Base-by-base conservation (phyloP, 1,140 invertebrate genomes). In the Heliconius hermathena region DNA sequence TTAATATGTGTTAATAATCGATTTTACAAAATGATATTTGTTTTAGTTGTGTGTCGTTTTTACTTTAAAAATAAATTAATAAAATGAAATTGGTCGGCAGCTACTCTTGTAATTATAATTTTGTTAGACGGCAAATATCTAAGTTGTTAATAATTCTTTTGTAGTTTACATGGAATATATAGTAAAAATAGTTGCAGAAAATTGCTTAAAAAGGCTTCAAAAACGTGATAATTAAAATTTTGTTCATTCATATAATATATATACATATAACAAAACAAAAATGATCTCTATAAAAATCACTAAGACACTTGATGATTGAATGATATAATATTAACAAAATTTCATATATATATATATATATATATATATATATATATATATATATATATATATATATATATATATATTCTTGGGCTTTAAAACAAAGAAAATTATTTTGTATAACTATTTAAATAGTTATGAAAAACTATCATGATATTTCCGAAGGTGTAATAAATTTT, bases 231-330 rank as follows among this genome's bases (percentile, higher is more conserved):
- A 36, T 6, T 60, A 22, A 22, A 22, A 11, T 60, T 60, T 60
- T n/a, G 3, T 22, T 60, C 9, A 22, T 60, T 22, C 6, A 20
- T 60, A 60, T 36, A 36, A 33, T 33, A 33, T 33, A 33, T 6
- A 33, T 36, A 36, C 5, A 36, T 60, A 22, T 60, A 22, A 60
- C 54, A 60, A 60, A 60, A 9, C 18, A 22, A 60, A 22, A 66
- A 66, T 66, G 60, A 66, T 66, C 60, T 66, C 60, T 29, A 29
- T 66, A 26, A 66, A 66, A 29, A 66, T 66, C 22, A 26, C 60
- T 66, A 60, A 60, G 57, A 60, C 57, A 60, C 57, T 26, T 29
- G 8, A 26, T 13, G 26, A 66, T 66, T 66, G 18, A 66, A 66
- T 66, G 22, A 66, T 66, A 66, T 66, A 11, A 66, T 66, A 29